A percentile compares a stretch with the other conserved stretches of the same genome.
Conservation (phyloP, 2,113 vertebrate genomes). For the Datnioides undecimradiatus region DNA sequence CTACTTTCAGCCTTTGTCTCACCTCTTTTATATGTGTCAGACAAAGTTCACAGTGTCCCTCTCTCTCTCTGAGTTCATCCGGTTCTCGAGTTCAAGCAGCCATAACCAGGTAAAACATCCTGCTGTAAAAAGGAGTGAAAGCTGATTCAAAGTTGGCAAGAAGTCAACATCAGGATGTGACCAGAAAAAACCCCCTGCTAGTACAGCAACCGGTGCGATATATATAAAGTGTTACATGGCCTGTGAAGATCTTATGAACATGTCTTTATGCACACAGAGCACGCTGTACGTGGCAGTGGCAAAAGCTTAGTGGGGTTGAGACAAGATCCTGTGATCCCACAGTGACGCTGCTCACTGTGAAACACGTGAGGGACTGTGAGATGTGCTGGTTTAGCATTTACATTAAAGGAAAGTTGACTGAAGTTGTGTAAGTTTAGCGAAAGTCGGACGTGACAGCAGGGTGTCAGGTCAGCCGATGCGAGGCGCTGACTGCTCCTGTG, state of each 20-base stretch:
- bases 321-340: not conserved
- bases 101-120: conserved; percentile 1
- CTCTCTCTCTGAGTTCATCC: not conserved
- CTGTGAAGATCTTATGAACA: not conserved
- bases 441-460: conserved; percentile 7
- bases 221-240: too few relatives aligned
- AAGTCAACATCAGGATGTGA: not conserved
- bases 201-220: too few relatives aligned
- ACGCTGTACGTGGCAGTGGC: conserved; percentile 2
- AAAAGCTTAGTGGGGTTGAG: not conserved
- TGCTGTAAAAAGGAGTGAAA: conserved; percentile 1
- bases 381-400: too few relatives aligned
- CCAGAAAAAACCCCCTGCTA: too few relatives aligned
- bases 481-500: not conserved
- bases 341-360: not conserved
- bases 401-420: too few relatives aligned
- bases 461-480: conserved; percentile 22
- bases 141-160: not conserved
- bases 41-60: conserved; percentile 17
- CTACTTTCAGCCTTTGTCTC: not conserved
- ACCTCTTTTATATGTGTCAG: not conserved
- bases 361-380: not conserved
- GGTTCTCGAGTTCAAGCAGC: not conserved
- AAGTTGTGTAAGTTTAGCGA: not conserved
- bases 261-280: not conserved